Conservation (phyloP, 1,140 invertebrate species). For the Stegodyphus dumicola region DNA sequence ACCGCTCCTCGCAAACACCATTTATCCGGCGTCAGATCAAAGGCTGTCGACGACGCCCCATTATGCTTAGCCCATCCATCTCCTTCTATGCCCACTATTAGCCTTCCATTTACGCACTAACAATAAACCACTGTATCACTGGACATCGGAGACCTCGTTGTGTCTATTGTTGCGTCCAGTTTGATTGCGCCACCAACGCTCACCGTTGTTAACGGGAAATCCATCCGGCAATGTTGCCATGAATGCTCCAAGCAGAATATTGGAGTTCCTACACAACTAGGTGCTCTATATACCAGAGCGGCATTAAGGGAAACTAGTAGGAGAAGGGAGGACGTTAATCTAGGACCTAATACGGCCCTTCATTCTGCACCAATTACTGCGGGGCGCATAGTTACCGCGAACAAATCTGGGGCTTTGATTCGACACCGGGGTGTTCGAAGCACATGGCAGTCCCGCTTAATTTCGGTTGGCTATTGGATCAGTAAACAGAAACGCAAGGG, state of each 20-base stretch:
- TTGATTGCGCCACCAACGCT: slow-evolving; percentile 18
- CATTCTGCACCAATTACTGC: slow-evolving; percentile 44
- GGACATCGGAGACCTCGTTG: too few species aligned
- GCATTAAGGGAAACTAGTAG: slow-evolving; percentile 2
- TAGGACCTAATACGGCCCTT: slow-evolving; percentile 42
- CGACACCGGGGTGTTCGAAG: slow-evolving; percentile 3
- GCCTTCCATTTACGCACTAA: slow-evolving; percentile 26
- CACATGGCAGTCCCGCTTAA: slow-evolving; percentile 17
- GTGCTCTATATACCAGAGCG: slow-evolving; percentile 1
- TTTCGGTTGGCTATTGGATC: slow-evolving; percentile 40
- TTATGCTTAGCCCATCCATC: background rate
- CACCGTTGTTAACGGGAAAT: slow-evolving; percentile 28
- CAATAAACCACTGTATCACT: slow-evolving; percentile 19
- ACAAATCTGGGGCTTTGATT: slow-evolving; percentile 44
- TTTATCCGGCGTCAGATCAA: slow-evolving; percentile 32
- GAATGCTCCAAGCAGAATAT: background rate
- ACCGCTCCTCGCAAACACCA: slow-evolving; percentile 30
- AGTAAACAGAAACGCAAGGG: slow-evolving; percentile 34
- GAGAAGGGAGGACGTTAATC: slow-evolving; percentile 29
- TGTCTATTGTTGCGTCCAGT: slow-evolving; percentile 29
- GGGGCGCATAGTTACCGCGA: slow-evolving; percentile 45
- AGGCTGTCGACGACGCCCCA: background rate
- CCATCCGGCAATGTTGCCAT: slow-evolving; percentile 1
- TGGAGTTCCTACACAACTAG: slow-evolving; percentile 9
- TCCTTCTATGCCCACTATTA: slow-evolving; percentile 8